Evolutionary conservation across 2,113 vertebrate genomes (phyloP).

Genomic region (Ramphastos sulfuratus): DNA sequence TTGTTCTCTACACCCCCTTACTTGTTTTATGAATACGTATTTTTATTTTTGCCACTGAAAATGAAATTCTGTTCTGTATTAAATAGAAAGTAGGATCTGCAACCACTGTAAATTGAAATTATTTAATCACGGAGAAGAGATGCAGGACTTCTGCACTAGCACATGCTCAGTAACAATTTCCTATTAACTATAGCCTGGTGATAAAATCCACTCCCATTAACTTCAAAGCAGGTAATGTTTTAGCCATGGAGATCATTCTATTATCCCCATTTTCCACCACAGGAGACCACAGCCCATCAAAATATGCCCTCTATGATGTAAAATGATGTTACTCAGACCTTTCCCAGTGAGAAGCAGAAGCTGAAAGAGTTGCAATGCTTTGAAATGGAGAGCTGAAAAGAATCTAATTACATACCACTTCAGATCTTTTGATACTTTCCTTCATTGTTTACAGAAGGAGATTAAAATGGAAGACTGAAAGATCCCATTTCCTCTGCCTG

Average conservation of each 20-base stretch:
- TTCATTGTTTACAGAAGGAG: neutral
- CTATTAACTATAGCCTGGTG: neutral
- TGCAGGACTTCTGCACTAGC: neutral
- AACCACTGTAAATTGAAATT: neutral
- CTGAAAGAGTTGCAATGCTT: neutral
- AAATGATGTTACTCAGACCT: neutral
- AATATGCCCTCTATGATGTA: neutral
- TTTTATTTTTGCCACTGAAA: neutral
- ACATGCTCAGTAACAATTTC: neutral
- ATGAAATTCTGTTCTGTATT: neutral
- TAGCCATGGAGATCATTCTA: neutral
- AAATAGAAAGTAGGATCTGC: neutral
- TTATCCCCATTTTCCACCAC: neutral
- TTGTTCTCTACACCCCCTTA: neutral
- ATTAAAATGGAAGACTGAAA: neutral
- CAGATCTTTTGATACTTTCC: neutral
- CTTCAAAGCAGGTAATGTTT: neutral
- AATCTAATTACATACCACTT: neutral
- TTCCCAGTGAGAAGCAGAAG: neutral
- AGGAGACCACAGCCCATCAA: neutral
- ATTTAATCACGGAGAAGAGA: neutral
- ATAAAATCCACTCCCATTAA: neutral
- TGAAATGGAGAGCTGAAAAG: neutral
- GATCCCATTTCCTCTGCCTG: neutral
- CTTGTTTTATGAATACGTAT: neutral